Conservation (phyloP, 2,113 vertebrate genomes). For the Tenrec ecaudatus region DNA sequence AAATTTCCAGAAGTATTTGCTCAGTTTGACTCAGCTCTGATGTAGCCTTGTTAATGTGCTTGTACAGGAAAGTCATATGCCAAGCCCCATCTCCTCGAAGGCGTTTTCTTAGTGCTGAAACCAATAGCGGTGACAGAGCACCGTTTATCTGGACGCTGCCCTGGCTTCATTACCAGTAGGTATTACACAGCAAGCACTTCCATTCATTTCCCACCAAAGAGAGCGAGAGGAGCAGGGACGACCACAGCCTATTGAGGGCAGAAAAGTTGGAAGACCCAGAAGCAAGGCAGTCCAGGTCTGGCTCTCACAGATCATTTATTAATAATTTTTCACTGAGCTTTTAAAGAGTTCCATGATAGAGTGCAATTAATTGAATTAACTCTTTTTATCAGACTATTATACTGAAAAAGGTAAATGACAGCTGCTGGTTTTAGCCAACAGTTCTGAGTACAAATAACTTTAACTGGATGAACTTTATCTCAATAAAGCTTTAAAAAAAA, state of each 20-base stretch:
- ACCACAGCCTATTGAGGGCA: not conserved
- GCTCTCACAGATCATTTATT: not conserved
- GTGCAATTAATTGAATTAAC: not conserved
- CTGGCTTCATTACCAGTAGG: conserved; percentile 46
- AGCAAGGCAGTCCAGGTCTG: not conserved
- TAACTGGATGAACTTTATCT: too few species aligned
- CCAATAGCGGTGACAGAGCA: conserved; percentile 50
- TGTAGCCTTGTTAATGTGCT: conserved; percentile 62
- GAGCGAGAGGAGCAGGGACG: not conserved
- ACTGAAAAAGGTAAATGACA: not conserved
- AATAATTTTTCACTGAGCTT: conserved; percentile 32
- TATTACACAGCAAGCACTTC: not conserved
- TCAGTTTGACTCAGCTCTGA: conserved; percentile 60
- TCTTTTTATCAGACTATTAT: not conserved
- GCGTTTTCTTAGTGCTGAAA: conserved; percentile 47
- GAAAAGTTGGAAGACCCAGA: not conserved
- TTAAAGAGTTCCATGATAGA: not conserved
- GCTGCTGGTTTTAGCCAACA: too few species aligned
- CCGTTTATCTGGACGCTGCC: conserved; percentile 3
- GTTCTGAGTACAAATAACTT: too few species aligned
- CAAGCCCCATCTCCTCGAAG: conserved; percentile 36
- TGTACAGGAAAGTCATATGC: conserved; percentile 62
- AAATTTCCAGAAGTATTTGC: conserved; percentile 78
- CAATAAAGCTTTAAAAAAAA: too few species aligned
- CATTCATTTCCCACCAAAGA: not conserved